Conservation (phyloP, 2,888 invertebrate genomes). For the Netelia fuscicornis region DNA sequence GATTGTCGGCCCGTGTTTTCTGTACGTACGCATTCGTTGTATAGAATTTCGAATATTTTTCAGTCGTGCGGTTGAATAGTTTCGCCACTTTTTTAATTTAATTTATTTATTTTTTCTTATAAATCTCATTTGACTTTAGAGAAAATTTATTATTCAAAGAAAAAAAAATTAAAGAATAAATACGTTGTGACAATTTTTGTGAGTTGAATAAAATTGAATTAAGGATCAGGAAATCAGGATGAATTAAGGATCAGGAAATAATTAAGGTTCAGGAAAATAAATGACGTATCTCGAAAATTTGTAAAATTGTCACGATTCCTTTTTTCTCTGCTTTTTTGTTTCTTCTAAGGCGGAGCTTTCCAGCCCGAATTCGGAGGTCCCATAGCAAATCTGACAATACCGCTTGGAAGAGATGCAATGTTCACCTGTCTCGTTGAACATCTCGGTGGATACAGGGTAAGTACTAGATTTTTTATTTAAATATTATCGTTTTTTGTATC, state of each 20-base stretch:
- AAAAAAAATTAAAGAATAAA: no score
- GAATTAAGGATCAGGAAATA: no score
- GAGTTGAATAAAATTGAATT: no score
- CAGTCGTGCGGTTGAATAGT: neutral
- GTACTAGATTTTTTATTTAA: slow-evolving; percentile 73
- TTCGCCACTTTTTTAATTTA: neutral
- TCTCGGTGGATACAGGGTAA: slow-evolving; percentile 95
- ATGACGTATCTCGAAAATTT: neutral
- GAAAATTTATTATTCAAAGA: neutral
- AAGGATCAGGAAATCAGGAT: neutral
- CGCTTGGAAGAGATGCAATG: slow-evolving; percentile 94
- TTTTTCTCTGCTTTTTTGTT: neutral
- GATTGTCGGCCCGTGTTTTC: neutral
- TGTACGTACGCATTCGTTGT: neutral
- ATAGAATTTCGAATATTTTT: neutral
- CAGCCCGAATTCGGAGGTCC: slow-evolving; percentile 95
- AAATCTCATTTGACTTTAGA: neutral
- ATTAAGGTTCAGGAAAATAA: neutral
- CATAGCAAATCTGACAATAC: slow-evolving; percentile 93
- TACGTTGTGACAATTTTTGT: no score
- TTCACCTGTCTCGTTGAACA: slow-evolving; percentile 95
- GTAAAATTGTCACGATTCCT: neutral
- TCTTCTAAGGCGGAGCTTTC: slow-evolving; percentile 89
- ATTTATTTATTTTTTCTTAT: neutral
- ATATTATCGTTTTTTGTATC: neutral